Percentiles rank a stretch among this genome's conserved stretches.
These are phyloP conservation scores for Danio aesculapii DNA, from an alignment of 2,797 vertebrate species.

Conservation along the genomic window DNA sequence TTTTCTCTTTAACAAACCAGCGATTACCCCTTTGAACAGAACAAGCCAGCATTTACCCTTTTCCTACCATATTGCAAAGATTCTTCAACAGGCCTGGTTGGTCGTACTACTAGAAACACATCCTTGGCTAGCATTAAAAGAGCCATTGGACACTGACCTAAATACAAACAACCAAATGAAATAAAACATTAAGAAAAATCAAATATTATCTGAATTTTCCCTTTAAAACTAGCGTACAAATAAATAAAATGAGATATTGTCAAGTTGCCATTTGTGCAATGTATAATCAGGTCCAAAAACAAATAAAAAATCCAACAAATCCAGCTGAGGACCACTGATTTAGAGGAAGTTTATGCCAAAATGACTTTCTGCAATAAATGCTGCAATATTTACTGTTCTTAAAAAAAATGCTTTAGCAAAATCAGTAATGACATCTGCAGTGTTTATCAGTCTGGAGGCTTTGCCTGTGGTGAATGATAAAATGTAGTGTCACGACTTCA, in stretches of 20 bases:
- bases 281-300: constrained; percentile 5
- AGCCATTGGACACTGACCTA: no score
- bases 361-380: constrained; percentile 50
- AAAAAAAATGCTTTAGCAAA: constrained; percentile 60
- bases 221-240: neutral
- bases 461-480: constrained; percentile 46
- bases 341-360: constrained; percentile 46
- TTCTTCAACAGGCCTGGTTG: no score
- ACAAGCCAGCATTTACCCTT: no score
- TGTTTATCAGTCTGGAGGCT: constrained; percentile 42
- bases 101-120: no score
- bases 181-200: no score
- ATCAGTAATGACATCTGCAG: constrained; percentile 64
- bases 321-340: constrained; percentile 9
- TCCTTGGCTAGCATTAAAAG: no score
- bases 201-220: no score
- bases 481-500: neutral
- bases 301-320: no score
- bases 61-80: no score
- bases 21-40: no score
- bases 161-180: no score
- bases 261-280: neutral
- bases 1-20: no score
- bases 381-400: constrained; percentile 14
- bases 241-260: neutral